Percentiles rank a stretch among this genome's conserved stretches.
Conservation (phyloP, 2,797 vertebrate genomes). For the Darevskia mixta region DNA sequence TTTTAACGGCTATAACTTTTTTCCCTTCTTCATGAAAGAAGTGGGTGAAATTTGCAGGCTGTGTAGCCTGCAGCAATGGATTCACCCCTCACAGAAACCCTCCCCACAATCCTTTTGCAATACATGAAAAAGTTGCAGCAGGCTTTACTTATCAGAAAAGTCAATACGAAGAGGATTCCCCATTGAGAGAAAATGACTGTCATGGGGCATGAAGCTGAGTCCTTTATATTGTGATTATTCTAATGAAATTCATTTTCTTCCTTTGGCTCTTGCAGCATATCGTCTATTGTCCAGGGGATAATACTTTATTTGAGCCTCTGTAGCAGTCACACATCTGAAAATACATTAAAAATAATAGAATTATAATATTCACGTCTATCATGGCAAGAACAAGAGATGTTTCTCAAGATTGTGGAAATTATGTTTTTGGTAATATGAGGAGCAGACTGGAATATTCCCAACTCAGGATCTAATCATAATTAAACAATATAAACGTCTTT, state of each 20-base stretch:
- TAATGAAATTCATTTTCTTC: background rate
- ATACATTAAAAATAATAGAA: slow-evolving; percentile 20
- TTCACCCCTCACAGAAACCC: background rate
- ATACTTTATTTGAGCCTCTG: background rate
- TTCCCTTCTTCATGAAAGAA: too few relatives aligned
- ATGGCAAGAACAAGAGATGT: background rate
- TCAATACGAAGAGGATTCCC: background rate
- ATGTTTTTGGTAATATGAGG: background rate
- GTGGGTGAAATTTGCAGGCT: too few relatives aligned
- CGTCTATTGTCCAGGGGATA: background rate
- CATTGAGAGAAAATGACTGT: background rate
- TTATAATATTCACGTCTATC: slow-evolving; percentile 4
- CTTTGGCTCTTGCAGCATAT: background rate
- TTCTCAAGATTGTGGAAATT: background rate
- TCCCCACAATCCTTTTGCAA: background rate
- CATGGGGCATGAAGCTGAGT: background rate
- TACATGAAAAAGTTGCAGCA: background rate
- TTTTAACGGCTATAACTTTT: too few relatives aligned
- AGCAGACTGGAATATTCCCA: background rate
- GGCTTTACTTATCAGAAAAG: background rate
- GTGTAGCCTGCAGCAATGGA: background rate
- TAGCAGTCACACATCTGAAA: background rate
- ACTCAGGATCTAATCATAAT: background rate
- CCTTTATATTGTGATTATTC: background rate
- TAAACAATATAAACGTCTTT: background rate